Conservation (phyloP, 2,888 invertebrate genomes). For the Ceratothoa steindachneri region DNA sequence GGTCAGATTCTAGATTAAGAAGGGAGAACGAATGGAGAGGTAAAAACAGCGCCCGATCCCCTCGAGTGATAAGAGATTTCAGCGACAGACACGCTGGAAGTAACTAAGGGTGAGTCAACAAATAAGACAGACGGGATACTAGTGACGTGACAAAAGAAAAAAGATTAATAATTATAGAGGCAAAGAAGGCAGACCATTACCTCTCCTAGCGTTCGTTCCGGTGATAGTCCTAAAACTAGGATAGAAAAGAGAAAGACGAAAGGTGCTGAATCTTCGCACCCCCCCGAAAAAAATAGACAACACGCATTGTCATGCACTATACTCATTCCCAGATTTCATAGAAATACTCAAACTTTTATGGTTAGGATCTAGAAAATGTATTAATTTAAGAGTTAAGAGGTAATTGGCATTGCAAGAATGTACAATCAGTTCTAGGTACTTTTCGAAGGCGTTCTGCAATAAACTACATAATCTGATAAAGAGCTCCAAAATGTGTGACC, state of each 20-base stretch:
- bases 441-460: too few species aligned
- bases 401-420: too few species aligned
- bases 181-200: too few species aligned
- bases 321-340: conserved; percentile 24
- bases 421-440: too few species aligned
- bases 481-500: too few species aligned
- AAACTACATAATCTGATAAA: too few species aligned
- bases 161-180: too few species aligned
- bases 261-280: conserved; percentile 30
- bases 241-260: conserved; percentile 17
- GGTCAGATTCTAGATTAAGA: background rate
- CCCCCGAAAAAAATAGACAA: conserved; percentile 41
- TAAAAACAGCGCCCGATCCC: conserved; percentile 14
- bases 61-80: too few species aligned
- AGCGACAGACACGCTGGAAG: too few species aligned
- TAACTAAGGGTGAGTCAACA: too few species aligned
- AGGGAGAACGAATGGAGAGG: conserved; percentile 33
- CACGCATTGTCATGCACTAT: conserved; percentile 40
- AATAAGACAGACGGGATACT: conserved; percentile 25
- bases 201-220: background rate
- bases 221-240: background rate
- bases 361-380: conserved; percentile 12
- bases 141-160: conserved; percentile 38
- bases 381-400: conserved; percentile 13
- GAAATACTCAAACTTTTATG: conserved; percentile 2